Base-by-base conservation (phyloP, 2,113 vertebrate species). In the Toxotes chatareus region DNA sequence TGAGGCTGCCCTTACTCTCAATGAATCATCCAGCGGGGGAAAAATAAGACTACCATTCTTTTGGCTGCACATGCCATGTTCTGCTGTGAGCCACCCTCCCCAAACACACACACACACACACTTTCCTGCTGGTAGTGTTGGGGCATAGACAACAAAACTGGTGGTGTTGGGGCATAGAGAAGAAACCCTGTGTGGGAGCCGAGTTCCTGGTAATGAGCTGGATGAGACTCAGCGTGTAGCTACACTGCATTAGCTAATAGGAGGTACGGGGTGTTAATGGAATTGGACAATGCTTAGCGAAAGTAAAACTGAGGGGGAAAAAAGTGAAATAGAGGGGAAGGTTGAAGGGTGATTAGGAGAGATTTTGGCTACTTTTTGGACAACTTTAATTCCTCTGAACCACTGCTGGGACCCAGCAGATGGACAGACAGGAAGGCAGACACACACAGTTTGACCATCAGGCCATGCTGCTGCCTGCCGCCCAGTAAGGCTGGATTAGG, bases 401-500 rank as follows among this genome's bases (percentile, higher is more conserved):
- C 56, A 13, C 63, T 75, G 55, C 73, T 62, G 75, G 61, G 59
- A 16, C 46, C 32, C 49, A 77, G 84, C 92, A 91, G 85, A 94
- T 89, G 89, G 90, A 90, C 76, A 57, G 82, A 86, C 88, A 89
- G 87, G 84, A 85, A 86, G 86, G 83, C 80, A 85, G 76, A 85
- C 82, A 87, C 82, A 85, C 86, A 53, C 80, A 82, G 73, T 87
- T 82, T 89, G 88, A 79, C 85, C 88, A 84, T 89, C 79, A 71
- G 86, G 86, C 75, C 65, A 17, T 76, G 61, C 73, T 82, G 83
- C 86, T 82, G 89, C 72, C 61, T 79, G 79, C 86, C 86, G 85
- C 91, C 88, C 83, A 85, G 81, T 74, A 77, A 85, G 78, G 38
- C 76, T 84, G 87, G 89, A 93, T 92, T 94, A 92, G 72, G 44